A percentile compares a stretch with the other conserved stretches of the same genome.
phyloP scores from a whole-genome alignment of 2,797 vertebrate species.

The Manis javanica region DNA sequence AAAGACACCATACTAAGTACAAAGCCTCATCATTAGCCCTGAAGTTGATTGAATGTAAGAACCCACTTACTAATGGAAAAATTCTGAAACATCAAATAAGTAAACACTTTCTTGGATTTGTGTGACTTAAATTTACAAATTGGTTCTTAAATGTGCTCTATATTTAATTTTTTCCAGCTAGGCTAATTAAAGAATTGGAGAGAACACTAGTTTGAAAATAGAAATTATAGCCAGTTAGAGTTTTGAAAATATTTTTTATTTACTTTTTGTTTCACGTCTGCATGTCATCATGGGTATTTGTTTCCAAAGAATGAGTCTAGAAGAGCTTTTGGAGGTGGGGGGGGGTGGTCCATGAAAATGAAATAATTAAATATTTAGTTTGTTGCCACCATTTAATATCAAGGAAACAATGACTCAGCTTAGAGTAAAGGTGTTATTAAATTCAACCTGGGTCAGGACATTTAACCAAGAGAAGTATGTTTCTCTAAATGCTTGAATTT shows the following conservation, averaged over 20 bases:
- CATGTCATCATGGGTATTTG: not conserved
- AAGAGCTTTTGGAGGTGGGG: not conserved
- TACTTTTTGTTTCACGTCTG: slow-evolving; percentile 42
- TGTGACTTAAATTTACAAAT: slow-evolving; percentile 39
- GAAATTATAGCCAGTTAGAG: not conserved
- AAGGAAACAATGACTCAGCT: not conserved
- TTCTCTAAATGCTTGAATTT: slow-evolving; percentile 47
- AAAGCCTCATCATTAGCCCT: slow-evolving; percentile 7
- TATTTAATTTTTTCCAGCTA: slow-evolving; percentile 52
- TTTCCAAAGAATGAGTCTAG: not conserved
- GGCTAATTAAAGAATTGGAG: slow-evolving; percentile 1
- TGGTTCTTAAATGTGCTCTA: not conserved
- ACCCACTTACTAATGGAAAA: slow-evolving; percentile 49
- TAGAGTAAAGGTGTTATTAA: slow-evolving; percentile 36
- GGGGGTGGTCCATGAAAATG: not conserved
- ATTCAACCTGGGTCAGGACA: not conserved
- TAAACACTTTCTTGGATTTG: slow-evolving; percentile 16
- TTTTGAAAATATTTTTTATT: not conserved
- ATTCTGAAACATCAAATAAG: slow-evolving; percentile 49
- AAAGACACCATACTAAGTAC: slow-evolving; percentile 53
- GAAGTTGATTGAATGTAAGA: slow-evolving; percentile 35
- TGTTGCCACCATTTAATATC: not conserved
- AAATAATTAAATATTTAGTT: slow-evolving; percentile 44
- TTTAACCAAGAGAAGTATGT: not conserved
- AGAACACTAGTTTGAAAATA: slow-evolving; percentile 43